Evolutionary conservation across 2,797 vertebrate genomes (phyloP).

Genomic region (Pogonophryne albipinna): DNA sequence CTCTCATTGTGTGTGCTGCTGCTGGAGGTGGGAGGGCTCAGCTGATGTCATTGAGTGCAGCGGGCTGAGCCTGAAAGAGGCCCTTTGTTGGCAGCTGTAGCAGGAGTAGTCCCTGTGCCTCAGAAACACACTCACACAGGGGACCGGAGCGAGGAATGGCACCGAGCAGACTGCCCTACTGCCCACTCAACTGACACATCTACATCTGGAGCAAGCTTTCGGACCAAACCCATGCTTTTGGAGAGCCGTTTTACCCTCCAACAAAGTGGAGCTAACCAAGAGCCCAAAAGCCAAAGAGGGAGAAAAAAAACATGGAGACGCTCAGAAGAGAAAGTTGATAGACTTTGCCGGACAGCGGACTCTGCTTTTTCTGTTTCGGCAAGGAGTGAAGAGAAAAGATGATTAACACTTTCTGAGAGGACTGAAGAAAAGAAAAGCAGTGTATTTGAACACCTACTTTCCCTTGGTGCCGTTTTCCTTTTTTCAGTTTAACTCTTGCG

Average conservation of each 20-base stretch:
- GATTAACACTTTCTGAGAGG: slow-evolving; percentile 46
- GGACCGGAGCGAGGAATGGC: slow-evolving; percentile 78
- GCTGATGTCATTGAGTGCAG: slow-evolving; percentile 92
- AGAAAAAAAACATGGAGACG: slow-evolving; percentile 81
- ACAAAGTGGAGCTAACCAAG: slow-evolving; percentile 57
- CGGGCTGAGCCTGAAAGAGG: slow-evolving; percentile 90
- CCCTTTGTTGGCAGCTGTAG: slow-evolving; percentile 94
- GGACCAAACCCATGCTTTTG: slow-evolving; percentile 35
- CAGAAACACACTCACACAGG: slow-evolving; percentile 73
- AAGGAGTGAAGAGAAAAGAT: slow-evolving; percentile 36
- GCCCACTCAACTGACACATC: slow-evolving; percentile 73
- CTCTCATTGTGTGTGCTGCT: slow-evolving; percentile 68
- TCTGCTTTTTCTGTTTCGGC: slow-evolving; percentile 51
- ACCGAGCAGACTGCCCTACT: slow-evolving; percentile 60
- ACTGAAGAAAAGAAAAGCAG: slow-evolving; percentile 16
- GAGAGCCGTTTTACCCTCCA: slow-evolving; percentile 32
- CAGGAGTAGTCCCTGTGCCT: slow-evolving; percentile 84
- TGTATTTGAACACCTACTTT: slow-evolving; percentile 21
- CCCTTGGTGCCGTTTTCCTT: slow-evolving; percentile 16
- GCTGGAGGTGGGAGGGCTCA: slow-evolving; percentile 86
- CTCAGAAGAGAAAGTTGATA: slow-evolving; percentile 77
- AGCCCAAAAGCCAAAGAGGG: slow-evolving; percentile 47
- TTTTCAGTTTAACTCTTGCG: slow-evolving; percentile 23
- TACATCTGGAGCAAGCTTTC: slow-evolving; percentile 24
- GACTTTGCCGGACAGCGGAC: slow-evolving; percentile 62